These are phyloP conservation scores for Apamea monoglypha DNA, from an alignment of 2,888 invertebrate genomes.

Conservation along the genomic window DNA sequence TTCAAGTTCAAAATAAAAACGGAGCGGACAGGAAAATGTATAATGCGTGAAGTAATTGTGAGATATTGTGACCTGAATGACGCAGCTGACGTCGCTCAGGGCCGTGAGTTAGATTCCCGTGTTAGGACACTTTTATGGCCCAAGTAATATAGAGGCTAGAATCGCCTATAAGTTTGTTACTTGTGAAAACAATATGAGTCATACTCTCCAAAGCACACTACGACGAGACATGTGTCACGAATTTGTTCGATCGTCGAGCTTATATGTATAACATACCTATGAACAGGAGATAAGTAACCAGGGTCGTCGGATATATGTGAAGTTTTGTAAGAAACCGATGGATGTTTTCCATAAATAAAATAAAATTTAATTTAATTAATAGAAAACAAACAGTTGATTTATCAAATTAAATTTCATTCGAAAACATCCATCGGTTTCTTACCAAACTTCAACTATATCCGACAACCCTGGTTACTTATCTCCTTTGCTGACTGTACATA, in stretches of 20 bases:
- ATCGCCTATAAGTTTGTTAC: neutral
- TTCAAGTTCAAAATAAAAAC: slow-evolving; percentile 57
- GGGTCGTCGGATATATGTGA: no score
- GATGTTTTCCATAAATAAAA: no score
- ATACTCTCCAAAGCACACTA: neutral
- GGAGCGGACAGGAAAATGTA: slow-evolving; percentile 51
- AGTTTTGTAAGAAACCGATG: no score
- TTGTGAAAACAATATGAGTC: neutral
- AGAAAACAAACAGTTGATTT: no score
- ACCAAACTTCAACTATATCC: no score
- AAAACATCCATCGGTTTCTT: no score
- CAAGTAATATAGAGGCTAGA: neutral
- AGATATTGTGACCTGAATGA: slow-evolving; percentile 32
- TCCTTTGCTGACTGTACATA: neutral
- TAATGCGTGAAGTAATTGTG: slow-evolving; percentile 31
- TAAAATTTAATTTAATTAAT: no score
- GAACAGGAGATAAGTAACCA: no score
- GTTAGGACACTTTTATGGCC: neutral
- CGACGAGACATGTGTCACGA: neutral
- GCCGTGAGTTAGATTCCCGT: slow-evolving; percentile 16
- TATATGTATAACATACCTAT: neutral
- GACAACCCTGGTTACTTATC: no score
- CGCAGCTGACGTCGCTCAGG: slow-evolving; percentile 7
- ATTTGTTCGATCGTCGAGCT: neutral
- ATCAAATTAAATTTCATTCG: no score